Evolutionary conservation across 2,888 invertebrate species (phyloP), one percentile per base, ranked within the genome.

Genomic region (Ochropacha duplaris): DNA sequence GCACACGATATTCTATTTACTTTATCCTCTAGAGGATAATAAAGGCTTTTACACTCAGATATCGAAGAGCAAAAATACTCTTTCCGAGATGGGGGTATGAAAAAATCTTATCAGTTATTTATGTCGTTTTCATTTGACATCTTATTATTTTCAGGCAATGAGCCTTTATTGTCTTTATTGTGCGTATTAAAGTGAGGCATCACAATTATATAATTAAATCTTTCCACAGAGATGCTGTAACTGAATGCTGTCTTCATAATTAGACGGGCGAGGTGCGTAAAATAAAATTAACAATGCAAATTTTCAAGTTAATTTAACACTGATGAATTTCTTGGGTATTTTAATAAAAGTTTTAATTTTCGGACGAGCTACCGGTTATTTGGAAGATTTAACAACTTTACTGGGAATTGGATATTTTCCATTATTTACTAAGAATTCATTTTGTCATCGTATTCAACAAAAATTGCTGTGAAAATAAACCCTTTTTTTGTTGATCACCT

Each of bases 261-360:
- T 74, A 78, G 75, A 74, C 72, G 67, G 76, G 69, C 78, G 77
- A 83, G 81, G 78, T 82, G 80, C 79, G 80, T 79, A 74, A 78
- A 83, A 83, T 83, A 79, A 81, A 82, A 86, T 87, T 87, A 81
- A 78, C 83, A 85, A 84, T 87, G 79, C 84, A 86, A 87, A 86
- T 87, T 80, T 74, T 74, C 72, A 78, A 83, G 77, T 81, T 84
- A 73, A 83, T 83, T 82, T 82, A 76, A 73, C 76, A 76, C 74
- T 81, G 83, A 85, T 80, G 78, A 86, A 86, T 82, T 85, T 82
- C 80, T 76, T 73, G 66, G 74, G 73, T 71, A 74, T 81, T 75
- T 78, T 78, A 79, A 81, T 81, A 69, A 79, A 83, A 84, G 69
- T 82, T 83, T 78, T 71, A 66, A 79, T 79, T 81, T 72, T 68